Conservation (phyloP, 2,113 vertebrate species). For the Abramis brama region DNA sequence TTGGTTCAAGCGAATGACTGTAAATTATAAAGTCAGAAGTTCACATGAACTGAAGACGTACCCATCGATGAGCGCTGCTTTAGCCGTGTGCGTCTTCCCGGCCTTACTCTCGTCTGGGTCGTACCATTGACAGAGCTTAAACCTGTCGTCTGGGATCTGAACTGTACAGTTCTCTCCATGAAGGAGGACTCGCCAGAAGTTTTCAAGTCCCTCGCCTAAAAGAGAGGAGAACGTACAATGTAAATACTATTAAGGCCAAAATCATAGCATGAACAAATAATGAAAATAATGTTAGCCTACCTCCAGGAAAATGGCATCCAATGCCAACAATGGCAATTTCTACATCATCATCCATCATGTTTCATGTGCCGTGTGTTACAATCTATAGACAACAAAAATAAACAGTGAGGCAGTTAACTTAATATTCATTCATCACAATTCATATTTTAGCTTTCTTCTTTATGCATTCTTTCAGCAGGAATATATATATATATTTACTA, state of each 20-base stretch:
- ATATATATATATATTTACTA: no score
- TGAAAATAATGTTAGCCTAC: slow-evolving; percentile 53
- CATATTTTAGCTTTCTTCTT: no score
- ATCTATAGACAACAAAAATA: neutral
- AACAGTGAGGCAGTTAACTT: neutral
- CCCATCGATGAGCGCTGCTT: slow-evolving; percentile 79
- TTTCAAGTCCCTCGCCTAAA: slow-evolving; percentile 81
- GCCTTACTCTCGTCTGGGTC: slow-evolving; percentile 77
- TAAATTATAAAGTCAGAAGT: neutral
- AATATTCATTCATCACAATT: no score
- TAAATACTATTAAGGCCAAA: slow-evolving; percentile 48
- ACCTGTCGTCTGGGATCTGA: slow-evolving; percentile 79
- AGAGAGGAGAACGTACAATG: slow-evolving; percentile 45
- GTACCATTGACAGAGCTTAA: slow-evolving; percentile 74
- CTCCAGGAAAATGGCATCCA: slow-evolving; percentile 78
- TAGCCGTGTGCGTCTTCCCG: slow-evolving; percentile 77
- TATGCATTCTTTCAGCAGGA: no score
- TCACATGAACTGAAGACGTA: slow-evolving; percentile 49
- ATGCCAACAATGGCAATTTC: slow-evolving; percentile 76
- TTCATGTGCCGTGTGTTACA: neutral
- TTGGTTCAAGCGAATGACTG: no score
- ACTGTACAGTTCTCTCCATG: slow-evolving; percentile 79
- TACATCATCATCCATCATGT: slow-evolving; percentile 38
- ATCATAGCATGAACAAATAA: neutral
- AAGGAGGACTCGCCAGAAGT: slow-evolving; percentile 83